phyloP scores from a whole-genome alignment of 2,797 vertebrate species.

The Emydoidea blandingii region DNA sequence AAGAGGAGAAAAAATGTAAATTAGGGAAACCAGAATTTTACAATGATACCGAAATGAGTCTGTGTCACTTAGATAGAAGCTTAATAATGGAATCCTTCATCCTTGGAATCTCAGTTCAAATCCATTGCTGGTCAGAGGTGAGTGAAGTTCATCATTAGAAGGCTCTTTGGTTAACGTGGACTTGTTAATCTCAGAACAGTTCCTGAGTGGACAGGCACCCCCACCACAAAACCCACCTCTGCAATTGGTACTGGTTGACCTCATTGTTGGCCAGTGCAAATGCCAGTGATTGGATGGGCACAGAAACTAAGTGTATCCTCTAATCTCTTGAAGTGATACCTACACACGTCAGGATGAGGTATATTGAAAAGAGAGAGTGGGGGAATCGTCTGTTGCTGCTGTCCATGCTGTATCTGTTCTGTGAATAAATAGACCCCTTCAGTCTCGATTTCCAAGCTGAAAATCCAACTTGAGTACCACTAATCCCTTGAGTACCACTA shows the following conservation, averaged over 20 bases:
- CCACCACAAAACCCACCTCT: not conserved
- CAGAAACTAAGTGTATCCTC: not conserved
- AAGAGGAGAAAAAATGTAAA: not conserved
- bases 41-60: not conserved
- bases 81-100: not conserved
- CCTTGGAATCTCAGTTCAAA: not conserved
- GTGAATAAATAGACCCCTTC: no score
- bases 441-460: no score
- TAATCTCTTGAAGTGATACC: no score
- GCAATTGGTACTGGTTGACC: slow-evolving; percentile 11
- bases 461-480: no score
- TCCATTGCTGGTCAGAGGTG: not conserved
- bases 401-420: no score
- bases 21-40: not conserved
- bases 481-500: no score
- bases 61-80: not conserved
- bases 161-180: slow-evolving; percentile 6
- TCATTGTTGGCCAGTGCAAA: not conserved
- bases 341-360: no score
- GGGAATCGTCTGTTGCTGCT: no score
- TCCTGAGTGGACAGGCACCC: not conserved
- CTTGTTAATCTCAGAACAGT: slow-evolving; percentile 47
- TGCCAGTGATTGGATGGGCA: not conserved
- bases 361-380: no score
- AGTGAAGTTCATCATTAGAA: slow-evolving; percentile 33